A percentile compares a stretch with the other conserved stretches of the same genome.
phyloP scores from a whole-genome alignment of 2,113 vertebrate species.

The Muntiacus reevesi region DNA sequence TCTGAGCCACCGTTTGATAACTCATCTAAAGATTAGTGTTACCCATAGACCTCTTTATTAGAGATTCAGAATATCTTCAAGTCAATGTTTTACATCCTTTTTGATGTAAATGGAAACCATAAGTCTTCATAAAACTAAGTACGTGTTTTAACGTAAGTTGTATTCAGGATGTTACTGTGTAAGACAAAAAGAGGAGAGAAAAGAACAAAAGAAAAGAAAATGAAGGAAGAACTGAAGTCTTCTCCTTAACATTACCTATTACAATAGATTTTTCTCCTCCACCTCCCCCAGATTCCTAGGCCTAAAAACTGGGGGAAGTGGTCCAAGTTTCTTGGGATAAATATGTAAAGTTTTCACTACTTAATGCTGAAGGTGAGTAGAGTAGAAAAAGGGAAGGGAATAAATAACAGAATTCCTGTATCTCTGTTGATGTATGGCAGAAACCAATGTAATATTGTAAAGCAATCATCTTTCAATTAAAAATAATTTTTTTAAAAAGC shows the following conservation, averaged over 20 bases:
- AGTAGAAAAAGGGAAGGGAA: neutral
- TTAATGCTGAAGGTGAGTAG: neutral
- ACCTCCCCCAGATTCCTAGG: neutral
- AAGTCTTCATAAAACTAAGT: neutral
- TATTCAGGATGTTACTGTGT: neutral
- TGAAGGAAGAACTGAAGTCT: neutral
- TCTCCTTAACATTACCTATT: neutral
- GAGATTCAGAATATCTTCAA: neutral
- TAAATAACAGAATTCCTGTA: neutral
- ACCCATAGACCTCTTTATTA: neutral
- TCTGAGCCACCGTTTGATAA: neutral
- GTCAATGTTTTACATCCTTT: conserved; percentile 25
- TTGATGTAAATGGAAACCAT: neutral
- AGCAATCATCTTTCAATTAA: neutral
- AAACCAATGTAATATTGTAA: neutral
- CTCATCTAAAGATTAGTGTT: conserved; percentile 23
- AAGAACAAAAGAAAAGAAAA: neutral
- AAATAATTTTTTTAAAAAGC: neutral
- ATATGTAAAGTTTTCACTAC: conserved; percentile 25
- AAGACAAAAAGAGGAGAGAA: neutral
- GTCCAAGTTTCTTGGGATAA: neutral
- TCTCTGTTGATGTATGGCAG: neutral
- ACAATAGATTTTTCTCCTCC: neutral
- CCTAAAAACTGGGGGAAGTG: neutral
- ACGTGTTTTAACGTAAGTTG: neutral